phyloP scores from a whole-genome alignment of 2,797 vertebrate genomes.

The Spinus olivaceus region DNA sequence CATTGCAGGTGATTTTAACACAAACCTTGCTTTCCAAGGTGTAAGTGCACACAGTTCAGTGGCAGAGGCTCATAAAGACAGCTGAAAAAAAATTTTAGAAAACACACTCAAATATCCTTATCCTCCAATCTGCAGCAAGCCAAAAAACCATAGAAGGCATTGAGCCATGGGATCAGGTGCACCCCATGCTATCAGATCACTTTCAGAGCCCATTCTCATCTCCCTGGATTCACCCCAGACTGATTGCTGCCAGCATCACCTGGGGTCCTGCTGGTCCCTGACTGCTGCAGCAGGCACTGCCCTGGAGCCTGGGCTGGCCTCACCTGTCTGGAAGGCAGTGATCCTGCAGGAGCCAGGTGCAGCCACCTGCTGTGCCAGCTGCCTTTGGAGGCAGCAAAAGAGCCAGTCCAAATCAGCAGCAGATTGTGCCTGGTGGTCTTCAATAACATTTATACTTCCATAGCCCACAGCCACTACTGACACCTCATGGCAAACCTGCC shows the following conservation, averaged over 20 bases:
- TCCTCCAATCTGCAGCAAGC: background rate
- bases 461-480: background rate
- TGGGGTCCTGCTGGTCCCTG: background rate
- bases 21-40: background rate
- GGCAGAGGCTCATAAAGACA: background rate
- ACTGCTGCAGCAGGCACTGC: background rate
- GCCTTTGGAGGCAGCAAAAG: background rate
- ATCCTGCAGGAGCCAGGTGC: background rate
- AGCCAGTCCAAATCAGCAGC: background rate
- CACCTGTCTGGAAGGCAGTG: rapidly evolving
- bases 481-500: background rate
- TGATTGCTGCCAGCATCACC: background rate
- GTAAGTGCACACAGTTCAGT: background rate
- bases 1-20: background rate
- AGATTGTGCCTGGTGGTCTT: background rate
- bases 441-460: background rate
- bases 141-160: rapidly evolving
- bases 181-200: background rate
- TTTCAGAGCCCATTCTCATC: background rate
- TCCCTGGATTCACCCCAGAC: background rate
- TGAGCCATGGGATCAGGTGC: rapidly evolving
- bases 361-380: background rate
- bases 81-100: background rate
- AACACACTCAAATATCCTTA: background rate
- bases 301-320: rapidly evolving